Evolutionary conservation across 2,113 vertebrate genomes (phyloP).

Genomic region (Sorex araneus): DNA sequence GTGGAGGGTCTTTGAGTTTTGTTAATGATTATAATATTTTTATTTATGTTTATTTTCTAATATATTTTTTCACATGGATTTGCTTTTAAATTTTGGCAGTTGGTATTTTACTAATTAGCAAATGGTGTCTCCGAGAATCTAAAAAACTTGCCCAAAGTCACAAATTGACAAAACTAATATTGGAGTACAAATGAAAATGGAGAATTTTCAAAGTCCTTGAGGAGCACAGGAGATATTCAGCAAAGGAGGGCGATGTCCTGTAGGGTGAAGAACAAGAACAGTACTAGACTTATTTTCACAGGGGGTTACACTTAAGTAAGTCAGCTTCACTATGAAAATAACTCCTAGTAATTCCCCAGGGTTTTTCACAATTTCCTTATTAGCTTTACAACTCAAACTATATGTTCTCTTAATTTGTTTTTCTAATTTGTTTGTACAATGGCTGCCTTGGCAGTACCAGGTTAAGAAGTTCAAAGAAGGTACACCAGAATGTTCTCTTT

Average conservation of each 20-base stretch:
- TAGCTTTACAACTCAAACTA: not conserved
- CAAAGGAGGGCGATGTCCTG: not conserved
- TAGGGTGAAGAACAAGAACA: not conserved
- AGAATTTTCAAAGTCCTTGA: not conserved
- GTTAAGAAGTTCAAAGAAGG: constrained; percentile 33
- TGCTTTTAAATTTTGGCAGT: constrained; percentile 42
- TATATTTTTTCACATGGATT: not conserved
- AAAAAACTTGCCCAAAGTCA: constrained; percentile 32
- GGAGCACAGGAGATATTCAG: too few relatives aligned
- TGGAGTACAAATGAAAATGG: not conserved
- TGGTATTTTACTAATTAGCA: not conserved
- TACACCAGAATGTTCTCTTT: constrained; percentile 56
- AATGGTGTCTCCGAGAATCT: constrained; percentile 41
- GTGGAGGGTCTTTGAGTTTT: not conserved
- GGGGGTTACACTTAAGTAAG: constrained; percentile 79
- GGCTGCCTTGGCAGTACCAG: not conserved
- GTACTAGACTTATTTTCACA: constrained; percentile 61
- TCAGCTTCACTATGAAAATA: constrained; percentile 53
- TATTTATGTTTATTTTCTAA: constrained; percentile 14
- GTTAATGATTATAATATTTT: constrained; percentile 5
- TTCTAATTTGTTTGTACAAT: constrained; percentile 41
- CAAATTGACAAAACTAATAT: constrained; percentile 42
- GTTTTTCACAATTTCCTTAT: not conserved
- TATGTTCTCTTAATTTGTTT: not conserved
- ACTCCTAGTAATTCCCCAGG: constrained; percentile 42